Conservation (phyloP, 2,113 vertebrate genomes). For the Dermatemys mawii region DNA sequence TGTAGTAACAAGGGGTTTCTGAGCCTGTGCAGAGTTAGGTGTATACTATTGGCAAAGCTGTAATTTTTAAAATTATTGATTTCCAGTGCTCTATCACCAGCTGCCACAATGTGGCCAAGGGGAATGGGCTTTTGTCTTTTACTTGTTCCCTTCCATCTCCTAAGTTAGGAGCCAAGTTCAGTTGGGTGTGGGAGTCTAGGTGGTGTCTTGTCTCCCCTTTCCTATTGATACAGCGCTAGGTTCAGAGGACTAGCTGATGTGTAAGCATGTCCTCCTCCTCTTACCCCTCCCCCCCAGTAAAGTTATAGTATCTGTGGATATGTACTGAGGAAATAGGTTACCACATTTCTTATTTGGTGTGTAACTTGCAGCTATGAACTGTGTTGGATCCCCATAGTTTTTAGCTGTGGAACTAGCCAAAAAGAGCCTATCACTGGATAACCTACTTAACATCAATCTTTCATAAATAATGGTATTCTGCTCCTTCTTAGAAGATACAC, state of each 20-base stretch:
- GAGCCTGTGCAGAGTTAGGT: not conserved
- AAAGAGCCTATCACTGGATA: not conserved
- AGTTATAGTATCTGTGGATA: not conserved
- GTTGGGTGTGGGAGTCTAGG: not conserved
- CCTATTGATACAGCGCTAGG: not conserved
- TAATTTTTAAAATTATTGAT: not conserved
- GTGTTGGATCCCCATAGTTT: accelerated
- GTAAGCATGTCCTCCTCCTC: too few species aligned
- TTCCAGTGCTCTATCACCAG: not conserved
- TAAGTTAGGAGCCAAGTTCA: slow-evolving; percentile 4
- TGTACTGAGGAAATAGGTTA: not conserved
- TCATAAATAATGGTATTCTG: not conserved
- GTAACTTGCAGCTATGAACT: not conserved
- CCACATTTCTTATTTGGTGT: not conserved
- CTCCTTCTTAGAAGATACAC: not conserved
- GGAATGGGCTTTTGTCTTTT: not conserved
- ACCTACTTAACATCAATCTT: not conserved
- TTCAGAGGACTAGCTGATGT: not conserved
- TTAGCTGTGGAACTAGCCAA: not conserved
- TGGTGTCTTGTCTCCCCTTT: not conserved
- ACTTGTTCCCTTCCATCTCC: slow-evolving; percentile 14
- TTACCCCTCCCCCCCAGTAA: not conserved
- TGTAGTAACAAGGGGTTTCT: not conserved
- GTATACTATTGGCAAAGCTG: not conserved
- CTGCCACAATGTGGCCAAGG: not conserved